Evolutionary conservation across 2,888 invertebrate species (phyloP), one percentile per base, ranked within the genome.

Genomic region (Rugalucina vietnamica): DNA sequence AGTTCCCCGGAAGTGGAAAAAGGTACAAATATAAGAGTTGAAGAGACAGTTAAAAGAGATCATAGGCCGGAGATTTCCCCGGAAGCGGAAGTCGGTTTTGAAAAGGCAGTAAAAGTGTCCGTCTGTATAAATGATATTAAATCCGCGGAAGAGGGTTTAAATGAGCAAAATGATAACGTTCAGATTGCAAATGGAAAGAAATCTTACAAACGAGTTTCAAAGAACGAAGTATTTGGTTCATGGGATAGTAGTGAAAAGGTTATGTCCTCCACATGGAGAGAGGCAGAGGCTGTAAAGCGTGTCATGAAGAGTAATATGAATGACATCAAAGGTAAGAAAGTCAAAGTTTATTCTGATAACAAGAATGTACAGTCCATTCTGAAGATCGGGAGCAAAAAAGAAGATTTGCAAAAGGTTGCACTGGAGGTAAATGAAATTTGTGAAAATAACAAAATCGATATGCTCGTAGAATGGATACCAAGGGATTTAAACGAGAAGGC

Each of bases 191-290:
- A 43, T 18, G 43, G 43, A 12, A 12, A 8, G 18, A 18, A 43
- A 43, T 18, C 43, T 8, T 18, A 39, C 21, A 76, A 65, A 24
- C 29, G 34, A 27, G 34, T 34, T n/a, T 36, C 29, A 21, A n/a
- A n/a, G n/a, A 36, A 57, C 29, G 54, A n/a, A 65, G 50, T 82
- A 2, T 24, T 79, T 8, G 77, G 78, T 50, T 8, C 70, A 24
- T 82, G 78, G 77, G 37, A 24, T 27, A 27, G n/a, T 18, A 1
- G 21, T 14, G 78, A 74, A 21, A 34, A 27, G 18, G 21, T 0
- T 2, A 65, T 60, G 39, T 73, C 73, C 27, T 74, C 70, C 1
- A 78, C 74, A 43, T 82, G 82, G 78, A 73, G 77, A 50, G 77
- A 82, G 34, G 14, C 76, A 18, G 74, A 82, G 37, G n/a, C 77